A percentile compares a stretch with the other conserved stretches of the same genome.
phyloP scores from a whole-genome alignment of 2,888 invertebrate genomes.

The Empis stercorea region DNA sequence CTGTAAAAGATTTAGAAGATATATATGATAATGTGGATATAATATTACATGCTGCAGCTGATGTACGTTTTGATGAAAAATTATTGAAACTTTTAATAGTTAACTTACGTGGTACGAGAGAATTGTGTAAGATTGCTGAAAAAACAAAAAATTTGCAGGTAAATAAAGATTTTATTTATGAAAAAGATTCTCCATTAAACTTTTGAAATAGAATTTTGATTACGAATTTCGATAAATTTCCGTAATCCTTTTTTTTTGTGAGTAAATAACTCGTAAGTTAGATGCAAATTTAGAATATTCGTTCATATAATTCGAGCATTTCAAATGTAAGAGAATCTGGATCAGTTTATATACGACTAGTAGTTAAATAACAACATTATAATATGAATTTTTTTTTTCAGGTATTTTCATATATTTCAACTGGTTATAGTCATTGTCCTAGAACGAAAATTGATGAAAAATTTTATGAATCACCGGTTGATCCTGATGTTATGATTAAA shows the following conservation, averaged over 20 bases:
- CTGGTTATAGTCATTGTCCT: conserved; percentile 18
- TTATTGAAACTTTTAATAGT: conserved; percentile 14
- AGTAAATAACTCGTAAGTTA: too few relatives aligned
- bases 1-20: conserved; percentile 11
- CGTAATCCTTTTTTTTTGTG: too few relatives aligned
- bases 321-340: too few relatives aligned
- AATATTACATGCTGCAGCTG: conserved; percentile 20
- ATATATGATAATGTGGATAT: conserved; percentile 18
- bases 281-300: too few relatives aligned
- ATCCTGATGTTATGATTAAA: conserved; percentile 17
- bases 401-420: conserved; percentile 21
- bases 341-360: too few relatives aligned
- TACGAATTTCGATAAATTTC: too few relatives aligned
- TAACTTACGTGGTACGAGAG: conserved; percentile 21
- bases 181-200: too few relatives aligned
- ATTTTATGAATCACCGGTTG: conserved; percentile 18
- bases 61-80: conserved; percentile 20
- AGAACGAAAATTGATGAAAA: conserved; percentile 14
- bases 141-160: conserved; percentile 17
- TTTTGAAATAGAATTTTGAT: too few relatives aligned
- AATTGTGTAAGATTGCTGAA: conserved; percentile 15
- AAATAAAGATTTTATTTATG: too few relatives aligned
- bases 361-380: too few relatives aligned
- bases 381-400: conserved; percentile 2
- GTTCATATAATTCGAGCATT: too few relatives aligned